Conservation (phyloP, 2,888 invertebrate genomes). For the Orthosia gothica region DNA sequence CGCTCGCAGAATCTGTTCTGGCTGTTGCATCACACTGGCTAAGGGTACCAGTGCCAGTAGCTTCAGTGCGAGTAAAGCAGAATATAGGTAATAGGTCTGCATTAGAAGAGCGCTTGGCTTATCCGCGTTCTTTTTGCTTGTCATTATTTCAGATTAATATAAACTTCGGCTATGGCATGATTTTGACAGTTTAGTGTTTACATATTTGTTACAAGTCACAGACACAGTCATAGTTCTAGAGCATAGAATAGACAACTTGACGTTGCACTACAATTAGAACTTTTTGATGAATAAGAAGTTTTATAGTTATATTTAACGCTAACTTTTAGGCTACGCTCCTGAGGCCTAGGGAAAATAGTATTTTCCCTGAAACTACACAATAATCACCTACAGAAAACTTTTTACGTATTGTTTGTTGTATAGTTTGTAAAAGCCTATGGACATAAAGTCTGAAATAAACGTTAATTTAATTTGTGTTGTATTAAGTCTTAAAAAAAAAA, state of each 20-base stretch:
- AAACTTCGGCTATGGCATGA: neutral
- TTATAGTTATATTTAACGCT: neutral
- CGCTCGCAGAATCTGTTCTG: too few relatives aligned
- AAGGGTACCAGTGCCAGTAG: slow-evolving; percentile 72
- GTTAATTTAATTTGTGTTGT: too few relatives aligned
- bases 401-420: too few relatives aligned
- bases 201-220: neutral
- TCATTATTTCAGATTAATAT: neutral
- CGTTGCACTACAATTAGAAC: neutral
- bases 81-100: slow-evolving; percentile 69
- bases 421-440: too few relatives aligned
- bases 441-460: too few relatives aligned
- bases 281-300: neutral
- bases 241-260: neutral
- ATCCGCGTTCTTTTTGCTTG: slow-evolving; percentile 5
- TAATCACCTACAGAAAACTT: too few relatives aligned
- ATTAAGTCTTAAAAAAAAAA: too few relatives aligned
- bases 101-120: slow-evolving; percentile 40
- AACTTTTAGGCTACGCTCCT: neutral
- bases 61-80: slow-evolving; percentile 69
- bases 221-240: neutral
- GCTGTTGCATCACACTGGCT: slow-evolving; percentile 69
- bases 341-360: neutral
- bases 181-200: slow-evolving; percentile 30
- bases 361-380: too few relatives aligned